Conservation (phyloP, 2,797 vertebrate species). For the Phyllotis vaccarum region DNA sequence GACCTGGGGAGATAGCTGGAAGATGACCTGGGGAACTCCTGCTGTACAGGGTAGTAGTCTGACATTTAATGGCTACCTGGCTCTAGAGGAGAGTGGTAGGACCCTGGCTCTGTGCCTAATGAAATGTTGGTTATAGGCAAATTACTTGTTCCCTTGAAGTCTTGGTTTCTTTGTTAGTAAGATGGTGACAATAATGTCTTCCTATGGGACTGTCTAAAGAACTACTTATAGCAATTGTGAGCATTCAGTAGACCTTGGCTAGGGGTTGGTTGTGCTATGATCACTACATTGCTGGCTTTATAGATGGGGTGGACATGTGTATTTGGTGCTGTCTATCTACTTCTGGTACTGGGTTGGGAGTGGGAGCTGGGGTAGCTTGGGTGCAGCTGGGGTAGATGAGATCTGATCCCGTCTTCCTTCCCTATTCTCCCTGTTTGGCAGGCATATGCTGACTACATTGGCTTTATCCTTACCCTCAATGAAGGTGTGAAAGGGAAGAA, state of each 20-base stretch:
- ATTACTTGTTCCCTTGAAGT: neutral
- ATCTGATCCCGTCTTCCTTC: neutral
- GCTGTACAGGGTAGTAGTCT: neutral
- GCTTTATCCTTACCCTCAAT: constrained; percentile 96
- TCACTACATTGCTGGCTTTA: neutral
- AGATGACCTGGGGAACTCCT: neutral
- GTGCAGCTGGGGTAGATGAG: neutral
- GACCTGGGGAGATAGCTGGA: neutral
- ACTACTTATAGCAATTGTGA: neutral
- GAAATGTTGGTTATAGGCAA: neutral
- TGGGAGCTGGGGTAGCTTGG: neutral
- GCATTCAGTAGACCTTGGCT: neutral
- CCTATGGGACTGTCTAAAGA: neutral
- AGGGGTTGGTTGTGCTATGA: neutral
- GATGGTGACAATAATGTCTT: neutral
- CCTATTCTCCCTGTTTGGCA: constrained; percentile 68
- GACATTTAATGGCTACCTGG: neutral
- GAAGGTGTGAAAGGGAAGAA: constrained; percentile 97
- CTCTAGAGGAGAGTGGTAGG: neutral
- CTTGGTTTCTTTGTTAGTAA: neutral
- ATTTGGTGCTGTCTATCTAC: neutral
- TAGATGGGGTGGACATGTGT: neutral
- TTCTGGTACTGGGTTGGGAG: neutral
- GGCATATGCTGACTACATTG: constrained; percentile 98
- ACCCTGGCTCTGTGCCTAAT: neutral